Evolutionary conservation across 2,888 invertebrate genomes (phyloP).

Genomic region (Latrodectus elegans): DNA sequence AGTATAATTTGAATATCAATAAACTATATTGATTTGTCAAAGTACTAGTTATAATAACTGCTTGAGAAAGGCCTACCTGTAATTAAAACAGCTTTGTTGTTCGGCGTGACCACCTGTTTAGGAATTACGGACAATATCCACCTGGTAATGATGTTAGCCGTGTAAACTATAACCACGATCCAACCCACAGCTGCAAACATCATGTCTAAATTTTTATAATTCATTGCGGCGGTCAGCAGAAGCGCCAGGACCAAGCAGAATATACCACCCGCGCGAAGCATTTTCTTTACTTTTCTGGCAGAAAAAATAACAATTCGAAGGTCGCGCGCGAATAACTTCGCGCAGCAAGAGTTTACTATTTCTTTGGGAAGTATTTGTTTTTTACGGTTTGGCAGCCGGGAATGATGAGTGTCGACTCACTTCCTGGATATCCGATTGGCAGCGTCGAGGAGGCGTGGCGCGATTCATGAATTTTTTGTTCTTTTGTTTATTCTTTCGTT

Average conservation of each 20-base stretch:
- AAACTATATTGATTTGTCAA: no score
- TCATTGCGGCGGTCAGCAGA: constrained; percentile 4
- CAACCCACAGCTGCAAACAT: constrained; percentile 32
- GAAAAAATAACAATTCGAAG: background rate
- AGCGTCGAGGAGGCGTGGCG: constrained; percentile 25
- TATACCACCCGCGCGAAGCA: constrained; percentile 35
- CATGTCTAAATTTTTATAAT: background rate
- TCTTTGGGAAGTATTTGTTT: constrained; percentile 25
- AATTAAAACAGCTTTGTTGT: constrained; percentile 51
- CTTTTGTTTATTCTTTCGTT: constrained; percentile 14
- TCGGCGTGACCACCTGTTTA: constrained; percentile 18
- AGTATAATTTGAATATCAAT: no score
- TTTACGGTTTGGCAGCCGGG: background rate
- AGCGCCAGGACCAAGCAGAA: constrained; percentile 26
- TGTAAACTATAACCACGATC: constrained; percentile 50
- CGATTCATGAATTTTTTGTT: background rate
- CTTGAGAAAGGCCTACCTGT: constrained; percentile 34
- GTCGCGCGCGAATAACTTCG: background rate
- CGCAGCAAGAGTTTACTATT: background rate
- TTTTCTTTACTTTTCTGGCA: background rate
- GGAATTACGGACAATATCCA: constrained; percentile 45
- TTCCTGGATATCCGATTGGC: constrained; percentile 46
- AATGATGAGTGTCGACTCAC: constrained; percentile 42
- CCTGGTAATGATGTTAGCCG: constrained; percentile 48
- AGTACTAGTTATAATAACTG: no score